Conservation (phyloP, 2,113 vertebrate species). For the Ranitomeya variabilis region DNA sequence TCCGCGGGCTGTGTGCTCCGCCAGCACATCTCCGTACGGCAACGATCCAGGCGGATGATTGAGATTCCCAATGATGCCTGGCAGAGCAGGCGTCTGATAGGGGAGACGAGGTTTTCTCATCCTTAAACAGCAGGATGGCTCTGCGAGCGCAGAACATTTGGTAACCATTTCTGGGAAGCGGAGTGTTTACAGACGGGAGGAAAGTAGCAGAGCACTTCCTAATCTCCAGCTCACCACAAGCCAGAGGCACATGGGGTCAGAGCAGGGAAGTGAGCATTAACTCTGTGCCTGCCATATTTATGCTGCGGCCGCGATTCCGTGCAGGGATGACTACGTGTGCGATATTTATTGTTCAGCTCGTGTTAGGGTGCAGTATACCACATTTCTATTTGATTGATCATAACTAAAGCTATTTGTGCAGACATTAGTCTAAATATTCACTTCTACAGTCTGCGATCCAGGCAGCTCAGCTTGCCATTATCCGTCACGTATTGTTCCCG, state of each 20-base stretch:
- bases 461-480: neutral
- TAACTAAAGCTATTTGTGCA: neutral
- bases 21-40: neutral
- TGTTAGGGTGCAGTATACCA: neutral
- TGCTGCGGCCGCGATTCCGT: neutral
- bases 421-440: neutral
- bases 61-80: conserved; percentile 28
- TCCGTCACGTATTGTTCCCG: neutral
- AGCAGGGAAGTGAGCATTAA: conserved; percentile 17
- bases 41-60: conserved; percentile 19
- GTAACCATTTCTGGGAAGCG: conserved; percentile 47
- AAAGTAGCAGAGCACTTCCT: conserved; percentile 41
- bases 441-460: neutral
- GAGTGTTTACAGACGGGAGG: conserved; percentile 41
- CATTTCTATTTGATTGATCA: neutral
- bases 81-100: conserved; percentile 16
- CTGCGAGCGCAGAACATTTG: conserved; percentile 24
- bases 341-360: neutral
- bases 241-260: conserved; percentile 51
- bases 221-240: conserved; percentile 46
- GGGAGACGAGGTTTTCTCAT: neutral
- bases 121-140: conserved; percentile 24
- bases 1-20: neutral
- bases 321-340: too few species aligned
- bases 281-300: conserved; percentile 3